Evolutionary conservation across 2,888 invertebrate species (phyloP), one percentile per base, ranked within the genome.

Genomic region (Machimus rusticus): DNA sequence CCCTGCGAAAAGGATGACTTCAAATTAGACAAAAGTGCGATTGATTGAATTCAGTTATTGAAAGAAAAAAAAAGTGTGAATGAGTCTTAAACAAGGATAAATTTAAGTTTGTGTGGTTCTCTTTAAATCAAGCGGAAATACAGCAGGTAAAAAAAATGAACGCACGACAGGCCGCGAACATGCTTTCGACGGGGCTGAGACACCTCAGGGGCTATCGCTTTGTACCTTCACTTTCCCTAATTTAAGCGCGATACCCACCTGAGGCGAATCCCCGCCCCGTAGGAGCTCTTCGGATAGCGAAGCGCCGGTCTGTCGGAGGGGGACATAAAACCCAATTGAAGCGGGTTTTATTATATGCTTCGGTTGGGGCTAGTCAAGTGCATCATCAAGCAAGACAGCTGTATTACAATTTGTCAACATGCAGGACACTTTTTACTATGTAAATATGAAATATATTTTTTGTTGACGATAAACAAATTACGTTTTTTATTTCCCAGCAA

Each of bases 271-370:
- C n/a, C 14, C 4, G 14, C 46, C 77, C 2, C 31, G 37, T 39
- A 23, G 12, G 12, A 19, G 76, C 9, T 5, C 31, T 78, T 57
- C 51, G 6, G 31, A 14, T 28, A 23, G 76, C 37, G 76, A 76
- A 76, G 34, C 8, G 23, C 4, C 19, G 66, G 66, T 66, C 28
- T 66, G 66, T 66, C 66, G 28, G 2, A 66, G 43, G 86, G 51
- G 16, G 34, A 51, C n/a, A 16, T 5, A 77, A 77, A 14, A 76
- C 19, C 76, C 19, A 57, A 79, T 66, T 39, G 66, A 39, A 28
- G 78, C 86, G 28, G 28, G 19, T 86, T 86, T 86, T 43, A 37
- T 79, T 86, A 23, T 78, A 86, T 86, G 86, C 78, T 86, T 57
- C 19, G 43, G 9, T 86, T 79, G 34, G 46, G n/a, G 57, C 86